Conservation (phyloP, 2,797 vertebrate genomes). For the Paedocypris micromegethes region DNA sequence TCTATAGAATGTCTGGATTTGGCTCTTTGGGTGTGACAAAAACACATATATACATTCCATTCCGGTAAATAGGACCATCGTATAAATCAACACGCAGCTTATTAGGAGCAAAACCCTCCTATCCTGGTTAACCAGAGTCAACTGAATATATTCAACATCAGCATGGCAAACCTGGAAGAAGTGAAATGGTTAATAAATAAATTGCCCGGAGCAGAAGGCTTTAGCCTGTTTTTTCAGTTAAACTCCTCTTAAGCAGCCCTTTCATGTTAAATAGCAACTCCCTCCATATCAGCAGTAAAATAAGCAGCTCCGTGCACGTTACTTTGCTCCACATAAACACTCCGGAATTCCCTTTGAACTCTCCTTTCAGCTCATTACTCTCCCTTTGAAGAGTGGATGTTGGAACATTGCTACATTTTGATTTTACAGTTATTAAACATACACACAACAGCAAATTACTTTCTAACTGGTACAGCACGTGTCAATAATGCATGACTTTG, state of each 20-base stretch:
- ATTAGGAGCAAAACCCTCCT: too few species aligned
- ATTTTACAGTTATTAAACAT: slow-evolving; percentile 71
- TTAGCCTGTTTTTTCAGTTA: slow-evolving; percentile 69
- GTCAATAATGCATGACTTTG: slow-evolving; percentile 65
- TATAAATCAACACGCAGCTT: too few species aligned
- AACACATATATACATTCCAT: too few species aligned
- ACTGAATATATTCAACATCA: neutral
- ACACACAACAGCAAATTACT: slow-evolving; percentile 66
- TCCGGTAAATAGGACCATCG: too few species aligned
- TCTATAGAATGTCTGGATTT: too few species aligned
- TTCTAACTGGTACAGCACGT: slow-evolving; percentile 58
- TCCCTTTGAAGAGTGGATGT: slow-evolving; percentile 69
- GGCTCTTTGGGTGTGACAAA: too few species aligned
- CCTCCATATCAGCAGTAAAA: slow-evolving; percentile 62
- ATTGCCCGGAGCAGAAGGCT: slow-evolving; percentile 60
- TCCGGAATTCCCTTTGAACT: slow-evolving; percentile 75
- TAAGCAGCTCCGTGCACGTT: slow-evolving; percentile 56
- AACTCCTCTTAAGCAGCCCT: slow-evolving; percentile 66
- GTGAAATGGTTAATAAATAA: slow-evolving; percentile 45
- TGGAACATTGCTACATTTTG: slow-evolving; percentile 63
- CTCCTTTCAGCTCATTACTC: slow-evolving; percentile 62
- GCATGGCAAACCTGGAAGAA: slow-evolving; percentile 32
- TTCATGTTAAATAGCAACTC: slow-evolving; percentile 71
- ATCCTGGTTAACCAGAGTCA: too few species aligned
- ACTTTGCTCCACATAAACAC: slow-evolving; percentile 67